A percentile compares a stretch with the other conserved stretches of the same genome.
Evolutionary conservation across 2,797 vertebrate genomes (phyloP).

Genomic region (Vultur gryphus): DNA sequence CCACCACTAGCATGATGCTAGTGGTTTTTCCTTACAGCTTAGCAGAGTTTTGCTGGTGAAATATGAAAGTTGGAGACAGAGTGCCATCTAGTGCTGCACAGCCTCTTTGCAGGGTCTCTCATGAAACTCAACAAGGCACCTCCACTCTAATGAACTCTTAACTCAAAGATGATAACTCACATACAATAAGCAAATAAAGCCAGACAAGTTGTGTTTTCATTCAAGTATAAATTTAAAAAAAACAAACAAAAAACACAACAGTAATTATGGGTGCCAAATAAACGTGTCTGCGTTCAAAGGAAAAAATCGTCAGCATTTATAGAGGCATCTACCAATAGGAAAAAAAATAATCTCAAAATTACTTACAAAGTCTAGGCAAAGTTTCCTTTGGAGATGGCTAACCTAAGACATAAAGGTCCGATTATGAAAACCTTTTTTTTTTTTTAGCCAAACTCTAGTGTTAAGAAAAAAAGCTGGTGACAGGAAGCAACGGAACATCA

Average conservation of each 20-base stretch:
- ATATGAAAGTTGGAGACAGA: not conserved
- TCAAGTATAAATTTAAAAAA: not conserved
- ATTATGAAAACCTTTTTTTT: not conserved
- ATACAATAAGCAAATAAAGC: rapidly evolving
- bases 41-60: not conserved
- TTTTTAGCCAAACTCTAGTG: not conserved
- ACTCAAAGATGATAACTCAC: not conserved
- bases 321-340: rapidly evolving
- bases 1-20: not conserved
- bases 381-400: not conserved
- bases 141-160: rapidly evolving
- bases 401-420: not conserved
- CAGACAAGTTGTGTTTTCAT: not conserved
- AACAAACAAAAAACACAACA: too few species aligned
- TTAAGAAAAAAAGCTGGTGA: not conserved
- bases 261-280: not conserved
- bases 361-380: not conserved
- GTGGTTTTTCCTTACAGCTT: not conserved
- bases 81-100: conserved; percentile 70
- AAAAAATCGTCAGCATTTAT: not conserved
- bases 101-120: not conserved
- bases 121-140: not conserved
- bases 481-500: not conserved
- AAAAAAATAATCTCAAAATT: too few species aligned
- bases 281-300: not conserved